Evolutionary conservation across 2,113 vertebrate genomes (phyloP).

Genomic region (Solea solea): DNA sequence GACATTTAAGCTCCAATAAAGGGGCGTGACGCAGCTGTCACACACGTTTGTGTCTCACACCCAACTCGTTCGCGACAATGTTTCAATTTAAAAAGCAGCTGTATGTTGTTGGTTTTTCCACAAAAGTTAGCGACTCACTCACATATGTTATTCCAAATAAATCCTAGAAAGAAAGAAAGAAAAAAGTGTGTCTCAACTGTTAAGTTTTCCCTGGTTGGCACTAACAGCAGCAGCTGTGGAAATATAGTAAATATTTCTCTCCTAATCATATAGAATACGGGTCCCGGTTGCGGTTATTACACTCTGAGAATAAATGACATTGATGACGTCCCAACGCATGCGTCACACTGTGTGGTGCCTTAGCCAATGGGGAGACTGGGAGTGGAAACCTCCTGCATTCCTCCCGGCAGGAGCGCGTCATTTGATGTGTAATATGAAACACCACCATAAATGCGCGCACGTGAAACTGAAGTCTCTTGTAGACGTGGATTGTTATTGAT

Average conservation of each 20-base stretch:
- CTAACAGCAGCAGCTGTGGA: not conserved
- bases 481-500: too few relatives aligned
- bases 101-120: too few relatives aligned
- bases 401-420: slow-evolving; percentile 38
- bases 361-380: slow-evolving; percentile 58
- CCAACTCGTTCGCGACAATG: too few relatives aligned
- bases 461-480: not conserved
- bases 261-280: not conserved
- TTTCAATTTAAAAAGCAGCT: too few relatives aligned
- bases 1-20: not conserved
- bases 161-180: not conserved
- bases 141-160: not conserved
- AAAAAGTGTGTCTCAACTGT: not conserved
- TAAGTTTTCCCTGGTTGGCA: not conserved
- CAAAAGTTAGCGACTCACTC: too few relatives aligned
- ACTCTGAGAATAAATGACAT: slow-evolving; percentile 23
- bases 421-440: slow-evolving; percentile 34
- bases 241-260: not conserved
- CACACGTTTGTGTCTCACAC: too few relatives aligned
- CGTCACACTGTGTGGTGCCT: slow-evolving; percentile 40
- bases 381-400: not conserved
- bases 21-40: too few relatives aligned
- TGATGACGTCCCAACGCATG: slow-evolving; percentile 20
- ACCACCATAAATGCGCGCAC: not conserved
- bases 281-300: slow-evolving; percentile 1